Evolutionary conservation across 2,113 vertebrate genomes (phyloP).

Genomic region (Thamnophis sirtalis): DNA sequence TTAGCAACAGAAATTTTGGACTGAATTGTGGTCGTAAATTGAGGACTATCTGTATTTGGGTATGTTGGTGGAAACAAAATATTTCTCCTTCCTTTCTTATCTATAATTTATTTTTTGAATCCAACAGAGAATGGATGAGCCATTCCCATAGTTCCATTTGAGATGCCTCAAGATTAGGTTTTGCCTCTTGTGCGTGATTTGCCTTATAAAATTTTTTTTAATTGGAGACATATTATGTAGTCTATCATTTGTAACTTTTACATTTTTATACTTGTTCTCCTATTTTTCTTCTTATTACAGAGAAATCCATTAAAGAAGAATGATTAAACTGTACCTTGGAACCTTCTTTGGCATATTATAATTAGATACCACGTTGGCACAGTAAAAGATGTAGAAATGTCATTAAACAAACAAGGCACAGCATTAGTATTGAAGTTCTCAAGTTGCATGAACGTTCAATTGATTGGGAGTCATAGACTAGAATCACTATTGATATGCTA

Average conservation of each 20-base stretch:
- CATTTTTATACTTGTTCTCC: neutral
- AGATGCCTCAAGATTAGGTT: neutral
- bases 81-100: neutral
- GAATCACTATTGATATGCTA: neutral
- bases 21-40: neutral
- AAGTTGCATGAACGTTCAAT: neutral
- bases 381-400: neutral
- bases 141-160: neutral
- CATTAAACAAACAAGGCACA: neutral
- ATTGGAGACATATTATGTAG: neutral
- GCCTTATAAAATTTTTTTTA: neutral
- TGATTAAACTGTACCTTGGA: neutral
- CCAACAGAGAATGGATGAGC: neutral
- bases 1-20: neutral
- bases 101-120: neutral
- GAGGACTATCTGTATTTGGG: neutral
- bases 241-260: neutral
- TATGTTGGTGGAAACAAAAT: neutral
- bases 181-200: neutral
- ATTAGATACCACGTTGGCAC: neutral
- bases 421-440: neutral
- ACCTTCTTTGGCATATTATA: neutral
- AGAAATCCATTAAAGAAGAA: neutral
- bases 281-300: neutral
- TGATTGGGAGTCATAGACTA: neutral